Conservation (phyloP, 1,140 invertebrate genomes). For the Macrocentrus cingulum region DNA sequence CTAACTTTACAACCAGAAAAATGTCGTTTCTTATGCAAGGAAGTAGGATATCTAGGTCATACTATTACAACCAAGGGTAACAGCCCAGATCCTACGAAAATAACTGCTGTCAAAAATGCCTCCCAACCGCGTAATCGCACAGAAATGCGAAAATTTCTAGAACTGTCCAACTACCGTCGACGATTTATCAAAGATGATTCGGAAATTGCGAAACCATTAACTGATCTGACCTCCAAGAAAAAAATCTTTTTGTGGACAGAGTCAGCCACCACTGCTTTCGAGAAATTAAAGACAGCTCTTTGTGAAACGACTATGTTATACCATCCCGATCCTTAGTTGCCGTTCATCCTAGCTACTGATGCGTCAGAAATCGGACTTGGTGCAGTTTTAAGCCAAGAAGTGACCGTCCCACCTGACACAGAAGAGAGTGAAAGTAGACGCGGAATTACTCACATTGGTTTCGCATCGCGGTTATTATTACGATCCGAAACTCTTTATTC, state of each 20-base stretch:
- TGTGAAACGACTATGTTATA: not conserved
- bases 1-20: not conserved
- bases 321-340: not conserved
- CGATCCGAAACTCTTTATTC: constrained; percentile 35
- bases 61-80: not conserved
- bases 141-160: constrained; percentile 12
- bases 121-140: not conserved
- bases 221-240: not conserved
- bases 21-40: not conserved
- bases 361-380: not conserved
- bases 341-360: not conserved
- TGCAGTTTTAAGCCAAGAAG: not conserved
- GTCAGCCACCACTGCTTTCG: not conserved
- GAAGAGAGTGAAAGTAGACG: not conserved
- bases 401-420: too few relatives aligned
- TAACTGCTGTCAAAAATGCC: not conserved
- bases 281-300: not conserved
- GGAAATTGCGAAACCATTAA: not conserved
- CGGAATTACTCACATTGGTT: too few relatives aligned
- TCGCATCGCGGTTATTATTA: constrained; percentile 34
- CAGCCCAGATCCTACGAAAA: not conserved
- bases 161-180: not conserved
- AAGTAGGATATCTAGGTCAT: not conserved
- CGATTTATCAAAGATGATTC: too few relatives aligned
- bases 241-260: not conserved